Evolutionary conservation across 2,797 vertebrate species (phyloP), one percentile per base, ranked within the genome.

Genomic region (Enteromius anoplus): DNA sequence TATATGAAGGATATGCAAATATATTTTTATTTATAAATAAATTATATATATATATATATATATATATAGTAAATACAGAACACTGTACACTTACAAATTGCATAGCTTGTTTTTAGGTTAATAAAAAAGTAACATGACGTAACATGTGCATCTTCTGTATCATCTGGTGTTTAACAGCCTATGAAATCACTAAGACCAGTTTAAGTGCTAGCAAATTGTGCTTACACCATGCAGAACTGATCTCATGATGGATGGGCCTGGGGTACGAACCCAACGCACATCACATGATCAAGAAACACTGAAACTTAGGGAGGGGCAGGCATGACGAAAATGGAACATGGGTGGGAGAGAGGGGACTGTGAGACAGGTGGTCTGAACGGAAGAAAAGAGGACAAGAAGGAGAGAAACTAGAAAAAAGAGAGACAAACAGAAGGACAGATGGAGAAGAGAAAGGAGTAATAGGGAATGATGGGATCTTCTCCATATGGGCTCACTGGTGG

Each of bases 291-390:
- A 62, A 75, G 26, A 17, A 65, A 34, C 23, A 42, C 23, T 23
- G 34, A n/a, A n/a, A 32, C 47, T 62, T 47, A 71, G 68, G 14
- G 11, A 75, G 47, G 26, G 2, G 21, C n/a, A 84, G 29, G 26
- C 53, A 58, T 72, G 64, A 78, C 2, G 0, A 72, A 77, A 47
- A 60, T 77, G 26, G 32, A 60, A 81, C n/a, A 53, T 64, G 72
- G 47, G 71, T 40, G 51, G 47, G n/a, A 37, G 76, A 26, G 6
- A 29, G 32, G 34, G 69, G 64, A 34, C 62, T 45, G 47, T 65
- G 37, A 84, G 51, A 84, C 75, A 85, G 23, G 45, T 83, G 55
- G 65, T 37, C 77, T 55, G 70, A 83, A 78, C 34, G 47, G n/a
- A 70, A 34, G 23, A 29, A 76, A 19, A 29, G 15, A 76, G 15